Evolutionary conservation across 2,888 invertebrate genomes (phyloP), one percentile per base, ranked within the genome.

Genomic region (Tiliacea citrago): DNA sequence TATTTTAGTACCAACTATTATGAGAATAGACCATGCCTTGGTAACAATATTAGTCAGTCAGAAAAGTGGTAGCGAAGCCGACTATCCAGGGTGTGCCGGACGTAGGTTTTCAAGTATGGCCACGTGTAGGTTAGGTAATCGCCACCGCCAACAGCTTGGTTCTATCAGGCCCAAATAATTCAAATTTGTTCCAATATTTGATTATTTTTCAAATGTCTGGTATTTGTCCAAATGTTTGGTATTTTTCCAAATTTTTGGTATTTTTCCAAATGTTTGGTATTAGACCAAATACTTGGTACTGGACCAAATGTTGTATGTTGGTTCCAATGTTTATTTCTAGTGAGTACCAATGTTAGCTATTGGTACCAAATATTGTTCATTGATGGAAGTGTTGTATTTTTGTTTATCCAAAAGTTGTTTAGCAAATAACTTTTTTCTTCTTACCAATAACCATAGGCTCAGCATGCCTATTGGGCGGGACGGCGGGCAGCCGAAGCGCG

Each of bases 401-500:
- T 49, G 18, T 49, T 18, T 16, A 49, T 18, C 49, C 18, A 49
- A 49, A 49, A 18, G 18, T 49, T 49, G 49, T 7, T 49, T 0
- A 16, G 16, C 13, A 49, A 49, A 18, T 49, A 49, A 49, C 18
- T 49, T 24, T 13, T 29, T 4, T 57, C 16, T 29, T 29, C 86
- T 87, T 69, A 94, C 94, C 93, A 35, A 94, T 77, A 0, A 93
- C 83, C 2, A 92, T 73, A 2, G 92, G 91, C 6, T 94, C 94
- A 0, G 84, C 83, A 21, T 91, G 93, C 8, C 94, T 77, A 0
- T 88, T 86, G 0, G 87, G 90, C 0, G 95, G 94, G 2, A 91
- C 94, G 0, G 94, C 93, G 0, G 94, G 95, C 55, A 95, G 76
- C 0, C 95, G 77, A 9, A 95, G 79, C 0, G 94, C 95, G 0